Conservation (phyloP, 2,888 invertebrate genomes). For the Troilus luridus region DNA sequence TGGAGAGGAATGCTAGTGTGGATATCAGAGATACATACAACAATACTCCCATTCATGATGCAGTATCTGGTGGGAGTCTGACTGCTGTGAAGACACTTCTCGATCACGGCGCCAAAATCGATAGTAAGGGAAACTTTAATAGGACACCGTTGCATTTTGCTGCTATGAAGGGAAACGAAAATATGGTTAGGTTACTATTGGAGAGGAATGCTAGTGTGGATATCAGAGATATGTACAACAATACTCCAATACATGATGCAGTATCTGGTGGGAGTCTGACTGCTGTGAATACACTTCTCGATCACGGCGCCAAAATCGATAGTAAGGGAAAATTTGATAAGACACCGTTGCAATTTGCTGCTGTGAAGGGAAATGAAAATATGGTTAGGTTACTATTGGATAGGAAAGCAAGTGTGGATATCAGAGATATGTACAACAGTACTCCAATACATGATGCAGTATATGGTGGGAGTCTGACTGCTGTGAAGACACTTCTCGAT, state of each 20-base stretch:
- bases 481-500: too few species aligned
- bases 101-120: background rate
- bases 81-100: background rate
- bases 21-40: background rate
- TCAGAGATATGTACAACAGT: too few species aligned
- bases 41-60: background rate
- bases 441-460: too few species aligned
- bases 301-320: background rate
- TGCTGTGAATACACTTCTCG: background rate
- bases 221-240: background rate
- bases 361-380: too few species aligned
- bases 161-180: background rate
- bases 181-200: background rate
- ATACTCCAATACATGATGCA: background rate
- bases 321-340: background rate
- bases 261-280: background rate
- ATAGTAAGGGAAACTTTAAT: too few species aligned
- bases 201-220: background rate
- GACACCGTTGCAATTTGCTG: background rate
- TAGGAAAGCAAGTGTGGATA: conserved; percentile 75
- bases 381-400: too few species aligned
- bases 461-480: too few species aligned
- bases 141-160: background rate
- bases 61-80: background rate
- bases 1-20: background rate